phyloP scores from a whole-genome alignment of 1,140 invertebrate species.

The Drosophila prosaltans region DNA sequence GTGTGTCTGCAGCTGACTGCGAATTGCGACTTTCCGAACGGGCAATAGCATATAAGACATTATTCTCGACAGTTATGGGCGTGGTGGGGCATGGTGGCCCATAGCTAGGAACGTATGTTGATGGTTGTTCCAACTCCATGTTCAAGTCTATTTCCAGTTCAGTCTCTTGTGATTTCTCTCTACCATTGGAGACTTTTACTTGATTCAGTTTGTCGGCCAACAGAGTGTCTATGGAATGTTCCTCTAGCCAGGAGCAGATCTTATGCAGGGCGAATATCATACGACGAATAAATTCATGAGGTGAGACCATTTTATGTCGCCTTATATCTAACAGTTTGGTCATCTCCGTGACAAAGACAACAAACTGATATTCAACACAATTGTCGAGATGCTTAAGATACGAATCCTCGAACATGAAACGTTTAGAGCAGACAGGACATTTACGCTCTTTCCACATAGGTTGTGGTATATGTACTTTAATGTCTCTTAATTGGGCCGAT shows the following conservation, averaged over 20 bases:
- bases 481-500: constrained; percentile 65
- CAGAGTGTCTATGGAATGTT: constrained; percentile 60
- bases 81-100: constrained; percentile 33
- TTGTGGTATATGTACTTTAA: constrained; percentile 75
- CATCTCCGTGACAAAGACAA: constrained; percentile 58
- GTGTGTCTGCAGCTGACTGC: constrained; percentile 25
- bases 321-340: constrained; percentile 64
- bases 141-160: constrained; percentile 16
- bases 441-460: constrained; percentile 80
- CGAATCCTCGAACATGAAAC: constrained; percentile 80
- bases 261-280: constrained; percentile 79
- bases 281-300: constrained; percentile 75
- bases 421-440: constrained; percentile 71
- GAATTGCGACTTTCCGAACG: constrained; percentile 69
- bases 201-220: constrained; percentile 59
- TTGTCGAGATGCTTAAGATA: constrained; percentile 69
- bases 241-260: constrained; percentile 75
- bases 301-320: constrained; percentile 71
- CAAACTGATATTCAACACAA: constrained; percentile 75
- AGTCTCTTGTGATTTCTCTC: constrained; percentile 10
- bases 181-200: constrained; percentile 56
- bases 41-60: constrained; percentile 75
- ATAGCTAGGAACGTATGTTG: constrained; percentile 18
- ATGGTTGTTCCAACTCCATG: constrained; percentile 9
- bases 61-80: constrained; percentile 71